Evolutionary conservation across 2,888 invertebrate species (phyloP).

Genomic region (Patella caerulea): DNA sequence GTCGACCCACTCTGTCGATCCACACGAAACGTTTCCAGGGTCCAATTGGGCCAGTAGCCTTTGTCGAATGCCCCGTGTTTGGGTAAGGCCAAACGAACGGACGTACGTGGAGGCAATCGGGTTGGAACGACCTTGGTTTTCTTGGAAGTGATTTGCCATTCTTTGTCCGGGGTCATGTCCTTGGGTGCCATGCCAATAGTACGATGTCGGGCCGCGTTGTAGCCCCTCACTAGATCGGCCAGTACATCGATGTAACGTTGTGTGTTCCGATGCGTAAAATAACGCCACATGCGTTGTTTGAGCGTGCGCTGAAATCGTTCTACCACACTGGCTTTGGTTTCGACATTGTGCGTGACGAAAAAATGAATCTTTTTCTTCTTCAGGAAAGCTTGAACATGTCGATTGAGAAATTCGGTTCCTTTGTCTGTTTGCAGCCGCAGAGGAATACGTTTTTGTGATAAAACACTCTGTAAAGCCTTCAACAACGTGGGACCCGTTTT

Average conservation of each 20-base stretch:
- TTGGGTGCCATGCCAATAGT: constrained; percentile 33
- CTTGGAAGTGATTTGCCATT: not conserved
- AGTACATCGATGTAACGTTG: constrained; percentile 31
- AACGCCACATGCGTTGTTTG: constrained; percentile 38
- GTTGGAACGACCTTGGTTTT: too few species aligned
- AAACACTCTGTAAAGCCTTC: constrained; percentile 40
- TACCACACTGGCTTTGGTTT: constrained; percentile 58
- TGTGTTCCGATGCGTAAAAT: constrained; percentile 28
- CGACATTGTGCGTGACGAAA: constrained; percentile 48
- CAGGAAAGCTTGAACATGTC: constrained; percentile 27
- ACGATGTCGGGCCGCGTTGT: constrained; percentile 36
- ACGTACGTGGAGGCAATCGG: too few species aligned
- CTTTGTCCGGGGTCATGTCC: constrained; percentile 30
- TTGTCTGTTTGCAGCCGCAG: constrained; percentile 42
- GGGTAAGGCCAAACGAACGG: too few species aligned
- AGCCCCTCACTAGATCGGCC: constrained; percentile 29
- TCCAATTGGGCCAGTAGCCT: too few species aligned
- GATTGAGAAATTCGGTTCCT: constrained; percentile 49
- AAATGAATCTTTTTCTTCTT: constrained; percentile 37
- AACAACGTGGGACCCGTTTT: constrained; percentile 40
- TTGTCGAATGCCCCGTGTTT: too few species aligned
- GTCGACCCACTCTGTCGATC: too few species aligned
- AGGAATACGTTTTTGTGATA: constrained; percentile 31
- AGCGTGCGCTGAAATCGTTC: constrained; percentile 56
- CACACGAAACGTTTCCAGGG: too few species aligned